Evolutionary conservation across 2,888 invertebrate species (phyloP).

Genomic region (Apotomis turbidana): DNA sequence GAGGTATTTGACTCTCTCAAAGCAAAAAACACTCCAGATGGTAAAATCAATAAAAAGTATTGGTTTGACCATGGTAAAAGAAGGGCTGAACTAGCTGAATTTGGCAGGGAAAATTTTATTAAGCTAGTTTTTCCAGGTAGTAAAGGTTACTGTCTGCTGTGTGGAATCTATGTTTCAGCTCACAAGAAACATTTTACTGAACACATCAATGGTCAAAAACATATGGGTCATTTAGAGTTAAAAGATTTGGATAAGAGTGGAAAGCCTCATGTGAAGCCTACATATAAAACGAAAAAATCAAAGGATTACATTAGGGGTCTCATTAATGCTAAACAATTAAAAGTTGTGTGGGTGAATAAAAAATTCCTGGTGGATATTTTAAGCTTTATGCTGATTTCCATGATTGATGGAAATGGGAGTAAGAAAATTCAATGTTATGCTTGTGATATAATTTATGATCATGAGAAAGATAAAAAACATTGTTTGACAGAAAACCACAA

Average conservation of each 20-base stretch:
- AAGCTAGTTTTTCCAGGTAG: conserved; percentile 62
- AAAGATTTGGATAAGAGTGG: conserved; percentile 50
- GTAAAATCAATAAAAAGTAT: background rate
- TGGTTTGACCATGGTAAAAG: conserved; percentile 57
- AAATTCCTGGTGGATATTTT: conserved; percentile 46
- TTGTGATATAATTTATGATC: conserved; percentile 53
- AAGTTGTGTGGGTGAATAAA: conserved; percentile 51
- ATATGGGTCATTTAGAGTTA: conserved; percentile 58
- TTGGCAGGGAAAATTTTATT: conserved; percentile 58
- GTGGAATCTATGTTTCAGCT: conserved; percentile 56
- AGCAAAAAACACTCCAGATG: conserved; percentile 1
- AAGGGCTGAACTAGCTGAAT: conserved; percentile 56
- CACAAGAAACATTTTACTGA: conserved; percentile 54
- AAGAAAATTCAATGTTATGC: conserved; percentile 57
- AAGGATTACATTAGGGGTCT: conserved; percentile 43
- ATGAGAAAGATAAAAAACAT: conserved; percentile 52
- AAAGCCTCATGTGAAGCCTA: conserved; percentile 45
- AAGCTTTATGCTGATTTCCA: conserved; percentile 54
- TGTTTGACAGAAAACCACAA: conserved; percentile 54
- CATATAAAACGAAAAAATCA: conserved; percentile 41
- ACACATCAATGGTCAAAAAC: conserved; percentile 58
- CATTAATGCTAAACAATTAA: conserved; percentile 40
- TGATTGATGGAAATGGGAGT: conserved; percentile 47
- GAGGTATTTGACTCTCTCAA: conserved; percentile 16
- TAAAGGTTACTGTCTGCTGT: conserved; percentile 62